Conservation (phyloP, 2,888 invertebrate genomes). For the Proisotoma minuta region DNA sequence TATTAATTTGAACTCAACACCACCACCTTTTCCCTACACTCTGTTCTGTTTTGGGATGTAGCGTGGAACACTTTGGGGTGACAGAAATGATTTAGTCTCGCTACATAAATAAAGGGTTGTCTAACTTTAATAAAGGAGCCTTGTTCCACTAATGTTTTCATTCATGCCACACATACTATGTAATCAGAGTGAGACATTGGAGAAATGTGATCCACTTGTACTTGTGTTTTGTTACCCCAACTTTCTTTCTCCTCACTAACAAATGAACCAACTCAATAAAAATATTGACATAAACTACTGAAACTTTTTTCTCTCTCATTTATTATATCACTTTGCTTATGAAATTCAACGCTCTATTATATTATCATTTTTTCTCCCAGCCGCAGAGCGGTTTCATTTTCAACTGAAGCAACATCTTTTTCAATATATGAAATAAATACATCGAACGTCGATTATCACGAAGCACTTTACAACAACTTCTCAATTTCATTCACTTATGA, state of each 20-base stretch:
- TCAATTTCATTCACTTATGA: no score
- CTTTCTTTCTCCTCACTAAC: not conserved
- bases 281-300: constrained; percentile 8
- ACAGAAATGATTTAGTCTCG: constrained; percentile 13
- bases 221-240: constrained; percentile 1
- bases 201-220: constrained; percentile 7
- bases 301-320: constrained; percentile 6
- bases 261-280: constrained; percentile 7
- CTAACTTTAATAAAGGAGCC: constrained; percentile 10
- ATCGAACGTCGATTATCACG: no score
- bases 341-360: no score
- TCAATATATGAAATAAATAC: no score
- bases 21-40: not conserved
- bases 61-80: constrained; percentile 4
- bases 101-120: constrained; percentile 1
- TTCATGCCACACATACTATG: not conserved
- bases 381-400: no score
- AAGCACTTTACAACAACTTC: no score
- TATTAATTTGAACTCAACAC: constrained; percentile 15
- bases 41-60: not conserved
- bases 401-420: no score
- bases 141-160: constrained; percentile 14
- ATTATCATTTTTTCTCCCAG: no score
- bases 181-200: constrained; percentile 8
- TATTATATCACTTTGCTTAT: no score